Evolutionary conservation across 1,140 invertebrate species (phyloP), one percentile per base, ranked within the genome.

Genomic region (Oryctes rhinoceros): DNA sequence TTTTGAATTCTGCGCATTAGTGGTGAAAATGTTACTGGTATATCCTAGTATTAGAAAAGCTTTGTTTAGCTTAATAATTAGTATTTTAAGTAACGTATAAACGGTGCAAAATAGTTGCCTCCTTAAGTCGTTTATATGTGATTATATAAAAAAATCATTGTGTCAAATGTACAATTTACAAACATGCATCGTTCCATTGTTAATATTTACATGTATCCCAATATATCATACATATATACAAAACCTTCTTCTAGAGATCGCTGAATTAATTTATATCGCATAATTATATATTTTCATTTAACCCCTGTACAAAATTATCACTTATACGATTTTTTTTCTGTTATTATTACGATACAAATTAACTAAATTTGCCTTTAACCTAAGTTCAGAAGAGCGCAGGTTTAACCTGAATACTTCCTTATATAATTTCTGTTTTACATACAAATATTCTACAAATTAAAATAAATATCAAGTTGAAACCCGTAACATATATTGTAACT

Each of bases 161-260:
- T 62, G 13, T 18, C 7, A 18, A 62, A 24, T 67, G 24, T 24
- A 67, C 65, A 67, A 67, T 67, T 67, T 67, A 67, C n/a, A 67
- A 35, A 18, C 18, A 67, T 24, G 20, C 30, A 20, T 6, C 24
- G 18, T 67, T 67, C 18, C 24, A 30, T 11, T 11, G 65, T 67
- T 67, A 67, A 24, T 67, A 67, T 67, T 67, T 67, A 30, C 65
- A 67, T 24, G 6, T 67, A 30, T 67, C 9, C 24, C 24, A 30
- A 30, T 67, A 30, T 67, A 62, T 18, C 20, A 62, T 62, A 62
- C 53, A 62, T 62, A 62, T 62, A 15, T 62, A 62, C 53, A 62
- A n/a, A 20, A 10, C 13, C 3, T 11, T 11, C 20, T n/a, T 62
- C 20, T 62, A 62, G 7, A 18, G 20, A 18, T 62, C 20, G 53